Conservation (phyloP, 2,797 vertebrate species). For the Zalophus californianus region DNA sequence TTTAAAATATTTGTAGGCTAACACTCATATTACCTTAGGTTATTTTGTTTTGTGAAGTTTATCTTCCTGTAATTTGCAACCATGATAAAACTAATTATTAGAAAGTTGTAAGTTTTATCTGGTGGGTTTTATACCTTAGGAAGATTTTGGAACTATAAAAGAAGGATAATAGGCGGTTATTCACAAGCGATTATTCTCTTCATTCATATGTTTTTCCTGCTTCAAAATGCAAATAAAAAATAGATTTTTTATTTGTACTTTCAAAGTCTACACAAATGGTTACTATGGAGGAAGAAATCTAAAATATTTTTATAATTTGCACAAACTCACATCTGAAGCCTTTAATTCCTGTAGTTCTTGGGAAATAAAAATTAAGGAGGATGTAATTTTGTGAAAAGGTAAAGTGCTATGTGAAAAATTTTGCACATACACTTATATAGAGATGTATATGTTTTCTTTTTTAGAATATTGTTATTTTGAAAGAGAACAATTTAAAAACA, state of each 20-base stretch:
- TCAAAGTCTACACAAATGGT: neutral
- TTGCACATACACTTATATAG: neutral
- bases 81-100: constrained; percentile 25
- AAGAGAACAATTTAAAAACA: neutral
- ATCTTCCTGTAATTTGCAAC: constrained; percentile 17
- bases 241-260: constrained; percentile 41
- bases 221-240: neutral
- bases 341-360: neutral
- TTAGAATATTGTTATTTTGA: neutral
- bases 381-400: constrained; percentile 25
- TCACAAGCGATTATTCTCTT: neutral
- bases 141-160: neutral
- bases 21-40: neutral
- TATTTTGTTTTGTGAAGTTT: constrained; percentile 6
- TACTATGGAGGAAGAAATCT: neutral
- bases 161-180: neutral
- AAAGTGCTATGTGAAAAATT: neutral
- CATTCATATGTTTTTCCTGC: neutral
- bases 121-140: neutral
- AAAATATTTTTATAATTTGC: constrained; percentile 17
- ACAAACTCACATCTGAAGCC: neutral
- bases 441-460: neutral
- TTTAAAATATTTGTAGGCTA: constrained; percentile 55
- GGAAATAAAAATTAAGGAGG: neutral
- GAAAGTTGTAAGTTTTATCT: constrained; percentile 28